Conservation (phyloP, 2,797 vertebrate species). For the Peromyscus melanophrys region DNA sequence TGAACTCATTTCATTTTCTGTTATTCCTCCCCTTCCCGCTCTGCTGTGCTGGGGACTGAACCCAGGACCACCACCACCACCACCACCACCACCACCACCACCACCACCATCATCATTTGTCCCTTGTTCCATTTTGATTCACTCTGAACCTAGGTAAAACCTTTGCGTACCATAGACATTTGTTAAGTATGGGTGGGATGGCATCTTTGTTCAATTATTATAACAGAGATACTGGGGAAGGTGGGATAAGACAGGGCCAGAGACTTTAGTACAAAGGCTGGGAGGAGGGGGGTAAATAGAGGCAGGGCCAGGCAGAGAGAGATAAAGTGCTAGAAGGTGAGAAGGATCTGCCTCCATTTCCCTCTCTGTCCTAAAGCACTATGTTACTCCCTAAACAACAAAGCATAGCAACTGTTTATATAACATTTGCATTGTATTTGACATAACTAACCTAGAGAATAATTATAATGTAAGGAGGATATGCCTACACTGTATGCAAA, state of each 20-base stretch:
- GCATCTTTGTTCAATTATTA: background rate
- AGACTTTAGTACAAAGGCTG: background rate
- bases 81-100: too few relatives aligned
- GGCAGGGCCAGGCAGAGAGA: background rate
- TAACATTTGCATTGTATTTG: background rate
- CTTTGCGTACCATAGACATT: background rate
- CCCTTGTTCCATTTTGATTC: background rate
- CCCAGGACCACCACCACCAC: too few relatives aligned
- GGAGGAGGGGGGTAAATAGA: too few relatives aligned
- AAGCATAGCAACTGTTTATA: background rate
- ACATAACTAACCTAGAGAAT: background rate
- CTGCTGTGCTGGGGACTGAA: background rate
- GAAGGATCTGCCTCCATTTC: background rate
- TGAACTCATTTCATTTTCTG: background rate
- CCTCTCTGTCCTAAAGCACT: background rate
- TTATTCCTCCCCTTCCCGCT: too few relatives aligned
- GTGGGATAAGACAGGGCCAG: background rate
- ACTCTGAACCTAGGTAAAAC: background rate
- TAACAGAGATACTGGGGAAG: background rate
- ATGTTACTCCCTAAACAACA: background rate
- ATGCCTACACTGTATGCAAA: background rate
- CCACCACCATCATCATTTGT: too few relatives aligned
- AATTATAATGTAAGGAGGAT: background rate
- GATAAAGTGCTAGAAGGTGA: background rate
- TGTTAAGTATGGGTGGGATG: background rate